Evolutionary conservation across 92 coral and sea anemone species (phyloP).

Genomic region (Palythoa grandis): DNA sequence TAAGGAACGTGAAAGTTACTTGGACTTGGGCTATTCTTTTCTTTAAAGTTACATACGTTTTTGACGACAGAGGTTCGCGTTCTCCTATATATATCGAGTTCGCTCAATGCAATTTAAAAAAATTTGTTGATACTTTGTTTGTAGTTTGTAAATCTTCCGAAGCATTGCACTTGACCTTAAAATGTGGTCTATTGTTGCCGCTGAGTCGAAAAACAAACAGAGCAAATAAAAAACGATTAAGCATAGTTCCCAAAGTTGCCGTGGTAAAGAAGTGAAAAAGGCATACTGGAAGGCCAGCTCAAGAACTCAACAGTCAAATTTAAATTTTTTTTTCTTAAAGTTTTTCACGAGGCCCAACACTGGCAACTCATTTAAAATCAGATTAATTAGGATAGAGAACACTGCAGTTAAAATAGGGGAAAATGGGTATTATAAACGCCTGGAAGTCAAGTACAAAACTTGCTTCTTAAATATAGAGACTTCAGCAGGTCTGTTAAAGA

Average conservation of each 20-base stretch:
- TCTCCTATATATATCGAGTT: not conserved
- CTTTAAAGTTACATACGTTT: no score
- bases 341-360: no score
- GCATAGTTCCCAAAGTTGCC: not conserved
- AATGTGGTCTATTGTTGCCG: constrained; percentile 12
- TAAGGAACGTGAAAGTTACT: not conserved
- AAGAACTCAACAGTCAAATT: not conserved
- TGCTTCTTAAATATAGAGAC: not conserved
- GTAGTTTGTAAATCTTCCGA: not conserved
- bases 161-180: not conserved
- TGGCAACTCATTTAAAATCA: no score
- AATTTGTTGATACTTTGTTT: not conserved
- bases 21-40: no score
- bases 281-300: not conserved
- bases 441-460: not conserved
- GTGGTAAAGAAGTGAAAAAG: no score
- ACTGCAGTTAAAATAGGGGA: no score
- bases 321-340: no score
- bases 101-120: not conserved
- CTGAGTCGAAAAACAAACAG: not conserved
- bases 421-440: not conserved
- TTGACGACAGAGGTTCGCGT: no score
- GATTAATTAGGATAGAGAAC: no score
- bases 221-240: not conserved
- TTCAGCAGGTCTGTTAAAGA: not conserved